These are phyloP conservation scores for Drosophila mojavensis DNA, from an alignment of 1,140 invertebrate species.

Conservation along the genomic window DNA sequence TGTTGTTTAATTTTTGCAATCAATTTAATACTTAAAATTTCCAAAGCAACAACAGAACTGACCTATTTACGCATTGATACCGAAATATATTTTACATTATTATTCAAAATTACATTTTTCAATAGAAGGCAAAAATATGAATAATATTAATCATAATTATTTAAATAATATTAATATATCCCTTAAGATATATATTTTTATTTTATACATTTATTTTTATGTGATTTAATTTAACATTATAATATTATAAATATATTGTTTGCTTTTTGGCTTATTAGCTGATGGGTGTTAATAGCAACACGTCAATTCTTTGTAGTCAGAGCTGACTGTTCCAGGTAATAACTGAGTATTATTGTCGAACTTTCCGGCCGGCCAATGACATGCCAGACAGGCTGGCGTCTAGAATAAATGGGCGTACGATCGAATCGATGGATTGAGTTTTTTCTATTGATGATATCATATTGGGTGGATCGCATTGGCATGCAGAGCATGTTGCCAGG, in stretches of 20 bases:
- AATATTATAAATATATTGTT: not conserved
- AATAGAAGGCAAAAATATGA: too few species aligned
- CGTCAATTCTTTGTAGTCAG: not conserved
- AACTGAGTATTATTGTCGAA: conserved; percentile 11
- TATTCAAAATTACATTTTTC: too few species aligned
- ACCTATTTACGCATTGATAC: conserved; percentile 44
- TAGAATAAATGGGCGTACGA: conserved; percentile 61
- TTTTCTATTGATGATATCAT: conserved; percentile 64
- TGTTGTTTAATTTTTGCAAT: conserved; percentile 17
- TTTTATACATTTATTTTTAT: not conserved
- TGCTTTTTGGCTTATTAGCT: conserved; percentile 37
- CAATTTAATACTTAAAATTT: conserved; percentile 35
- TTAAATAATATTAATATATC: too few species aligned
- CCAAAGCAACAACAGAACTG: conserved; percentile 28
- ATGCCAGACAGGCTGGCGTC: conserved; percentile 70
- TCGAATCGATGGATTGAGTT: conserved; percentile 13
- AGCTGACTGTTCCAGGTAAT: conserved; percentile 1
- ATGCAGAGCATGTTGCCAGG: conserved; percentile 51
- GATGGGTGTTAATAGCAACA: conserved; percentile 13
- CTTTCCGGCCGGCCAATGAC: conserved; percentile 15
- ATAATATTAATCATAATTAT: too few species aligned
- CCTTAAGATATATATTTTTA: too few species aligned
- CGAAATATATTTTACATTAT: not conserved
- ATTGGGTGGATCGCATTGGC: conserved; percentile 45
- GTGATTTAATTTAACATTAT: not conserved